These are phyloP conservation scores for Umimayanthus chanpuru DNA, from an alignment of 92 coral and sea anemone species.

Conservation along the genomic window DNA sequence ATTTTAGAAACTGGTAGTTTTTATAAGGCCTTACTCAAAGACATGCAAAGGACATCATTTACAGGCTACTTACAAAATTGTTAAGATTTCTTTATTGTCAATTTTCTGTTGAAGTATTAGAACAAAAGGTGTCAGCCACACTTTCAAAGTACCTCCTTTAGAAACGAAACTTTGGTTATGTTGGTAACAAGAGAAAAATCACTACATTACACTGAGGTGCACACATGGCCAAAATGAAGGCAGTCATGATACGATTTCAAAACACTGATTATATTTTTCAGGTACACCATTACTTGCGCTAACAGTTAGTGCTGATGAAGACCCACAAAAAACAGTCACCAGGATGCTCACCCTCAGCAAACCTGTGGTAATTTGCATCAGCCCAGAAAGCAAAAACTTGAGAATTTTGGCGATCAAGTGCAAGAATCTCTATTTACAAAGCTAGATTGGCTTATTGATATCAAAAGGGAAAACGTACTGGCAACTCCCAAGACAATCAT, in stretches of 20 bases:
- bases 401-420: constrained; percentile 43
- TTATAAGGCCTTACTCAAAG: no score
- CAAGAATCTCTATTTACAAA: constrained; percentile 8
- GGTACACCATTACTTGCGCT: constrained; percentile 41
- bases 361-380: constrained; percentile 33
- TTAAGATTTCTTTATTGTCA: no score
- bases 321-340: constrained; percentile 4
- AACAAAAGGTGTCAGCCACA: background rate
- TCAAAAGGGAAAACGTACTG: constrained; percentile 17
- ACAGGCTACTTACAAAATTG: no score
- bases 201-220: no score
- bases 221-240: no score
- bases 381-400: constrained; percentile 55
- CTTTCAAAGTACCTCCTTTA: no score
- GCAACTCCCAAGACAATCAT: constrained; percentile 55
- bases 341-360: constrained; percentile 30
- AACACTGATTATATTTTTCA: background rate
- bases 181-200: no score
- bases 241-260: background rate
- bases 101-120: no score
- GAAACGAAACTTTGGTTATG: no score
- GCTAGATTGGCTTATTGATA: constrained; percentile 48
- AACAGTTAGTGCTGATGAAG: constrained; percentile 28
- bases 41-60: no score
- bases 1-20: no score